Evolutionary conservation across 2,888 invertebrate genomes (phyloP).

Genomic region (Aromia moschata): DNA sequence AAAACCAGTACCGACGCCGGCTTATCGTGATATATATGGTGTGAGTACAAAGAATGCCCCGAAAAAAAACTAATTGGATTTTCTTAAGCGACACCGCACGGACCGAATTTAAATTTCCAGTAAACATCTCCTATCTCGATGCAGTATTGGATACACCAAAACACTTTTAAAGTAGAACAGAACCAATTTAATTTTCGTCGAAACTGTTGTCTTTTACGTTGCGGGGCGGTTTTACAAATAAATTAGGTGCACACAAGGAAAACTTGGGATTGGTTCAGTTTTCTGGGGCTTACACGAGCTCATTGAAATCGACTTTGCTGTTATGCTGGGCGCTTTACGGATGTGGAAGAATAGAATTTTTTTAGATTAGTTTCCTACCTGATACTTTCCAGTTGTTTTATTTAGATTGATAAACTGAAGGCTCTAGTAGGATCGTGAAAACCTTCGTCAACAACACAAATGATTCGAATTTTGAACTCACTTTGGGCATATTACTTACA

Average conservation of each 20-base stretch:
- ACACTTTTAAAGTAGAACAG: conserved; percentile 22
- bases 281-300: too few species aligned
- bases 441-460: too few species aligned
- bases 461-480: too few species aligned
- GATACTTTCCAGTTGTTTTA: too few species aligned
- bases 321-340: too few species aligned
- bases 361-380: too few species aligned
- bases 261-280: neutral
- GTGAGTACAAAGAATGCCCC: conserved; percentile 19
- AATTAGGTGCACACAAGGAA: conserved; percentile 4
- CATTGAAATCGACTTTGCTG: too few species aligned
- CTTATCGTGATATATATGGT: conserved; percentile 21
- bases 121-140: conserved; percentile 14
- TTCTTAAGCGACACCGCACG: conserved; percentile 35
- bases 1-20: conserved; percentile 12
- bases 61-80: conserved; percentile 43
- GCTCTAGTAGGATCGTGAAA: too few species aligned
- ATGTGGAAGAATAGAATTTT: too few species aligned
- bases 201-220: conserved; percentile 15
- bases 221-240: conserved; percentile 11
- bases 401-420: too few species aligned
- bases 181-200: conserved; percentile 17
- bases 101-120: conserved; percentile 31
- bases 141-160: too few species aligned
- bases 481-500: too few species aligned